phyloP scores from a whole-genome alignment of 1,140 invertebrate genomes.

The Atta texana region DNA sequence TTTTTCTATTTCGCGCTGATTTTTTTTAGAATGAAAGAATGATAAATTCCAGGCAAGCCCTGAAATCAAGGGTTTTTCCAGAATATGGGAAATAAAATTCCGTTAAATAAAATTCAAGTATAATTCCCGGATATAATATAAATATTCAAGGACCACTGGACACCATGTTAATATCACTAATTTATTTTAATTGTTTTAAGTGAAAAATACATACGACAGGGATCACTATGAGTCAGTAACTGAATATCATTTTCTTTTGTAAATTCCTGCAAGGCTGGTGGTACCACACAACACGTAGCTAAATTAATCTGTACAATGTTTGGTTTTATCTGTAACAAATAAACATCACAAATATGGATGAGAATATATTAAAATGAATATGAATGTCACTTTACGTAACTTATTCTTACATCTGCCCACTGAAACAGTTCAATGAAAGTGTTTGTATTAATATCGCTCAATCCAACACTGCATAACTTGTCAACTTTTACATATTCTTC shows the following conservation, averaged over 20 bases:
- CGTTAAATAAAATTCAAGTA: too few species aligned
- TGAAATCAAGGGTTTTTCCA: too few species aligned
- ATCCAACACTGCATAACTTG: conserved; percentile 92
- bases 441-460: conserved; percentile 95
- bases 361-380: neutral
- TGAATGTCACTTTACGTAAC: neutral
- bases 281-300: conserved; percentile 97
- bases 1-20: too few species aligned
- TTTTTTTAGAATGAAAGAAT: too few species aligned
- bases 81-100: too few species aligned
- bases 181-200: neutral
- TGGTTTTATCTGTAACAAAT: conserved; percentile 90
- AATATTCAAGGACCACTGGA: too few species aligned
- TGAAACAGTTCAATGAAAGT: conserved; percentile 92
- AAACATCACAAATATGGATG: conserved; percentile 23
- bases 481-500: conserved; percentile 90
- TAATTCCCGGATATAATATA: too few species aligned
- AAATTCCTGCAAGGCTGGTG: conserved; percentile 95
- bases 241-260: conserved; percentile 96
- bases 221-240: conserved; percentile 97
- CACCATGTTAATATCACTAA: too few species aligned
- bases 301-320: conserved; percentile 98
- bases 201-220: conserved; percentile 89
- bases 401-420: conserved; percentile 89
- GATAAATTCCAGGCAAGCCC: too few species aligned